phyloP scores from a whole-genome alignment of 2,888 invertebrate genomes.

The Hemaris fuciformis region DNA sequence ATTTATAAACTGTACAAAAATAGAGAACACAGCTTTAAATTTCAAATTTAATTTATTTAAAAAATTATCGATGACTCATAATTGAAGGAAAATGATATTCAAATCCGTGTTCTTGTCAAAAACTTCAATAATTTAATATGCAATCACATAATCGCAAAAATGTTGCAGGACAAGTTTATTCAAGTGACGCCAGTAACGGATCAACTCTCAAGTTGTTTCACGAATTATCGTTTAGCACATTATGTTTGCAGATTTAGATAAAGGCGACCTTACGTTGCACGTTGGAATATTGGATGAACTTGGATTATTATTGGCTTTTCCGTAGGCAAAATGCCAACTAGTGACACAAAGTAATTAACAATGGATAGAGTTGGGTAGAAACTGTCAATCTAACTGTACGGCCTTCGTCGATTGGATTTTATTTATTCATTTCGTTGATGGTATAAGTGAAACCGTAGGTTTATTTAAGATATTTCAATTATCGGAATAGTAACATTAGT shows the following conservation, averaged over 20 bases:
- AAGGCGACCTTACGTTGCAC: neutral
- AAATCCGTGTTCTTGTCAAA: slow-evolving; percentile 8
- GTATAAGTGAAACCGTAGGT: too few relatives aligned
- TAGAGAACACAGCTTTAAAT: neutral
- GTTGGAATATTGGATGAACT: neutral
- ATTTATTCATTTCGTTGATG: too few relatives aligned
- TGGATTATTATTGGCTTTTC: neutral
- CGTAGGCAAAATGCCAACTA: neutral
- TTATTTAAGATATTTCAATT: too few relatives aligned
- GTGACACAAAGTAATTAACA: too few relatives aligned
- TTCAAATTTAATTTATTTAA: neutral
- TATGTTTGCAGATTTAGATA: slow-evolving; percentile 22
- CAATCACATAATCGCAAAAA: slow-evolving; percentile 19
- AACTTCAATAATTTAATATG: slow-evolving; percentile 9
- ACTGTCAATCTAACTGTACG: too few relatives aligned
- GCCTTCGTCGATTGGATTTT: too few relatives aligned
- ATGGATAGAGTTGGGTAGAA: too few relatives aligned
- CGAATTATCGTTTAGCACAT: slow-evolving; percentile 39
- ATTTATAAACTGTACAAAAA: neutral
- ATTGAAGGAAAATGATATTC: neutral
- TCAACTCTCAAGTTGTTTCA: slow-evolving; percentile 27
- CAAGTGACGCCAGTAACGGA: slow-evolving; percentile 27
- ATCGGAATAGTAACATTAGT: too few relatives aligned
- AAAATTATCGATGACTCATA: neutral
- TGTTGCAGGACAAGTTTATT: slow-evolving; percentile 23